phyloP scores from a whole-genome alignment of 2,888 invertebrate genomes.

The Lobophora halterata region DNA sequence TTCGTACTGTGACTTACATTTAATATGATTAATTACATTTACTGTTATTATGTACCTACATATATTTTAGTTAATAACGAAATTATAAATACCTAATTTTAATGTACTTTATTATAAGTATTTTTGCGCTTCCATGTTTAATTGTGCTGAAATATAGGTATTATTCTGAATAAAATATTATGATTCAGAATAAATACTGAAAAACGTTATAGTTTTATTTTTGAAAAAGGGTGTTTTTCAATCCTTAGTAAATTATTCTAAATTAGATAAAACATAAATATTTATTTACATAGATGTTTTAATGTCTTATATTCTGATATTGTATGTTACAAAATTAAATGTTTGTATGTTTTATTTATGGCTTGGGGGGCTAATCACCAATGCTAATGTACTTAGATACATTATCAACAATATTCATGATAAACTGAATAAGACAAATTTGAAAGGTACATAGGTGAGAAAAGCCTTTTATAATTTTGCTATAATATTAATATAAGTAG shows the following conservation, averaged over 20 bases:
- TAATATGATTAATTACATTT: neutral
- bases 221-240: constrained; percentile 7
- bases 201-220: too few species aligned
- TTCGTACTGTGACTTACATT: too few species aligned
- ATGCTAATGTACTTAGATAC: too few species aligned
- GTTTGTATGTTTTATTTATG: constrained; percentile 36
- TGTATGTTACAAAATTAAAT: constrained; percentile 44
- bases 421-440: too few species aligned
- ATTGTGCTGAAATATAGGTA: constrained; percentile 15
- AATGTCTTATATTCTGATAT: constrained; percentile 54
- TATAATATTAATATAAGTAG: constrained; percentile 38
- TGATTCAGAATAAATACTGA: too few species aligned
- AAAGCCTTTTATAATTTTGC: too few species aligned
- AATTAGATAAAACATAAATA: constrained; percentile 27
- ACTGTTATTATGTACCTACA: constrained; percentile 3
- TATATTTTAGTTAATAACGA: constrained; percentile 1
- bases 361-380: too few species aligned
- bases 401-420: too few species aligned
- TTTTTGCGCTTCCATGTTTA: constrained; percentile 43
- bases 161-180: too few species aligned
- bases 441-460: too few species aligned
- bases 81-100: neutral
- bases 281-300: constrained; percentile 49
- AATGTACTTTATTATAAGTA: neutral
- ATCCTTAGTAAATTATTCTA: constrained; percentile 16